A percentile compares a stretch with the other conserved stretches of the same genome.
phyloP scores from a whole-genome alignment of 1,140 invertebrate species.

The Hermetia illucens region DNA sequence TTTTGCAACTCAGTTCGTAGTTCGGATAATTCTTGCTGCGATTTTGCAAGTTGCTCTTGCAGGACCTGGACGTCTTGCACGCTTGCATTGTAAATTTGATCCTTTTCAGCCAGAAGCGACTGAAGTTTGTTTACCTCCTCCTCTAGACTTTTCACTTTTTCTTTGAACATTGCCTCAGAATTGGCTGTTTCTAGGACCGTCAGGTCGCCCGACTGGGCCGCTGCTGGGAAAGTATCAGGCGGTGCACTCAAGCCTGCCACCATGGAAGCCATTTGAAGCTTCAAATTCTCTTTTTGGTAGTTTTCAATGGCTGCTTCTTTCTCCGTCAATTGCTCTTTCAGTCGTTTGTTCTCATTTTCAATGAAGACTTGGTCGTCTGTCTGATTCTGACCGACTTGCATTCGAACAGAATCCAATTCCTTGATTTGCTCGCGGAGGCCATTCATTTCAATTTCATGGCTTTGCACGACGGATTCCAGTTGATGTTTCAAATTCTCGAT shows the following conservation, averaged over 20 bases:
- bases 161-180: too few species aligned
- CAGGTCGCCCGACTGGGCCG: too few species aligned
- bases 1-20: too few species aligned
- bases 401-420: slow-evolving; percentile 19
- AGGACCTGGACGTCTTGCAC: too few species aligned
- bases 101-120: background rate
- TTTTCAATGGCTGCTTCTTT: slow-evolving; percentile 22
- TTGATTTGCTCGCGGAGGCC: slow-evolving; percentile 21
- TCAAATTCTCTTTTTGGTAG: slow-evolving; percentile 16
- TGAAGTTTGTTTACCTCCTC: slow-evolving; percentile 6
- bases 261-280: slow-evolving; percentile 11
- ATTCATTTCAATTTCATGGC: slow-evolving; percentile 22
- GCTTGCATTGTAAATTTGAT: slow-evolving; percentile 7
- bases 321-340: slow-evolving; percentile 19
- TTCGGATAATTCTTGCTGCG: too few species aligned
- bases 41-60: too few species aligned
- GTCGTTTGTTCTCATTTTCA: slow-evolving; percentile 26
- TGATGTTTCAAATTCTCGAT: slow-evolving; percentile 24
- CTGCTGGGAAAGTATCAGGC: too few species aligned
- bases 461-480: slow-evolving; percentile 19
- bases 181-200: too few species aligned
- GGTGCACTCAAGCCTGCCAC: too few species aligned
- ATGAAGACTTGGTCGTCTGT: slow-evolving; percentile 27
- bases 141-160: slow-evolving; percentile 2
- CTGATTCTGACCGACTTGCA: slow-evolving; percentile 23